Base-by-base conservation (phyloP, 2,888 invertebrate species). In the Acheta domesticus region DNA sequence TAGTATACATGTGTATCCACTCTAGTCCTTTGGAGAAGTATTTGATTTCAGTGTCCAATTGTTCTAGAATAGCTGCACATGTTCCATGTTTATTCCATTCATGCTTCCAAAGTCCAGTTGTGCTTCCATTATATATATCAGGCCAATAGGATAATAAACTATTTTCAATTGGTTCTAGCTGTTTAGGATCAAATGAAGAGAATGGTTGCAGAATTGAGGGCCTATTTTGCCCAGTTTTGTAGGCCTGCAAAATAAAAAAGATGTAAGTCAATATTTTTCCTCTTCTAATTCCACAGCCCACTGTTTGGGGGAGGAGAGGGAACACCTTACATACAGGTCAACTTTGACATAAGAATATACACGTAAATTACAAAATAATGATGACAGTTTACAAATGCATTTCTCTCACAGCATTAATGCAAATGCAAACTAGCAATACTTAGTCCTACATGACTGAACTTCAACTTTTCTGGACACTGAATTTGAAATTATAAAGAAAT, bases 41-140 rank as follows among this genome's bases (percentile, higher is more conserved):
- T 84, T 92, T 92, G 0, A 88, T 83, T 84, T 94, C 92, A 21
- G 89, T 89, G 82, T 90, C 88, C 0, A 94, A 85, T 5, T 86
- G 83, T 0, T 90, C 87, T 4, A 93, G 82, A 8, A n/a, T 48
- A 1, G 90, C 88, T 2, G 94, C 93, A 85, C 95, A 95, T 0
- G 94, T 94, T 2, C 95, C 95, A 85, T 95, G 95, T 84, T 95
- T 95, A 0, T 88, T 85, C 95, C 95, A 95, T 86, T 95, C 95
- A 84, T 95, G 94, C 80, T 91, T 88, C 94, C 94, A 95, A 36
- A 95, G n/a, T 48, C 49, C 23, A 83, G 82, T 82, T 20, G 83
- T 82, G 81, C 85, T 85, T 86, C 90, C 89, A 83, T 89, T 89
- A 85, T 94, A 92, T 80, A 95, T 88, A 83, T 94, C 93, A 0